phyloP scores from a whole-genome alignment of 92 coral and sea anemone genomes.

The Epizoanthus fatuus region DNA sequence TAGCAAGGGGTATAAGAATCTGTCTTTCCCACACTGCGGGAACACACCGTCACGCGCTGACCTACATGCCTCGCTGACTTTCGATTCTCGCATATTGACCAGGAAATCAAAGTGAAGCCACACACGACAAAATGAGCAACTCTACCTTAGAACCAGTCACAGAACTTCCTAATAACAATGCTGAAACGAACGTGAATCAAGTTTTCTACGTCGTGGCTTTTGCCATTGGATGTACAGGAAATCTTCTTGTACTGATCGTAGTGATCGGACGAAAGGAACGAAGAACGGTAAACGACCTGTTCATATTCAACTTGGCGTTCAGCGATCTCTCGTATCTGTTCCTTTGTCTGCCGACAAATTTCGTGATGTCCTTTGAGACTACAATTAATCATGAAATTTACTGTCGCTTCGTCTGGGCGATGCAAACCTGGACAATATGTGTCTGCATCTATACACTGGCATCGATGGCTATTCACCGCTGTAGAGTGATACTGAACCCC shows the following conservation, averaged over 20 bases:
- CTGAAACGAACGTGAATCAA: conserved; percentile 77
- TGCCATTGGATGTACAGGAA: conserved; percentile 87
- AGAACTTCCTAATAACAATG: conserved; percentile 5
- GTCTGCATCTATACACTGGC: conserved; percentile 94
- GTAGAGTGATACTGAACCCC: conserved; percentile 89
- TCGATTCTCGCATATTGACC: background rate
- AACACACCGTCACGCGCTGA: background rate
- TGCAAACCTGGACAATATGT: conserved; percentile 90
- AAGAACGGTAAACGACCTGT: conserved; percentile 92
- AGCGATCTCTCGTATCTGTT: conserved; percentile 90
- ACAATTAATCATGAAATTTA: conserved; percentile 83
- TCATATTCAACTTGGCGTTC: conserved; percentile 93
- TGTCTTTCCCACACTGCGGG: background rate
- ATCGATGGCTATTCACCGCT: conserved; percentile 95
- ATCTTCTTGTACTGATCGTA: conserved; percentile 83
- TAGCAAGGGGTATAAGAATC: conserved; percentile 5
- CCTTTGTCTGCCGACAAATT: conserved; percentile 87
- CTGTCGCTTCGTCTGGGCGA: conserved; percentile 96
- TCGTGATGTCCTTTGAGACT: conserved; percentile 72
- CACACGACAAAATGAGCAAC: conserved; percentile 14
- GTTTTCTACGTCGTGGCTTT: conserved; percentile 86
- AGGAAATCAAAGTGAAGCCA: background rate
- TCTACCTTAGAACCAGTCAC: background rate
- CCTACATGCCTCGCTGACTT: background rate
- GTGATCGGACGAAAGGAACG: conserved; percentile 88